These are phyloP conservation scores for Philantomba maxwellii DNA, from an alignment of 2,113 vertebrate genomes.

Conservation along the genomic window DNA sequence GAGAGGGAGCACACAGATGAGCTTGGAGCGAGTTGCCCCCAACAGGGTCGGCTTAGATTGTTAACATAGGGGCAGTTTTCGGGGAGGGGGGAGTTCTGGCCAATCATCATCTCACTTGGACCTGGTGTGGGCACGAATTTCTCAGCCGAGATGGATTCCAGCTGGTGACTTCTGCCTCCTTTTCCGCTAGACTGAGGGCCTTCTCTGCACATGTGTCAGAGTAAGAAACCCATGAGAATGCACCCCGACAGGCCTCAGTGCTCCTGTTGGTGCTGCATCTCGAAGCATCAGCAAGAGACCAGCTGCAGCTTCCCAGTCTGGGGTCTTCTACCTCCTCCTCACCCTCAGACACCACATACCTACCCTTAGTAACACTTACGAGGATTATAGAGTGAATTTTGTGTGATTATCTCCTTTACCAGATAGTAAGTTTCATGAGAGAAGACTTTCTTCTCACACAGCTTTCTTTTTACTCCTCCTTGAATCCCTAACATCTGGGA, in stretches of 20 bases:
- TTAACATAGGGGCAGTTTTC: neutral
- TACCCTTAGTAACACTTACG: neutral
- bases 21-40: neutral
- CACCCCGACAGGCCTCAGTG: neutral
- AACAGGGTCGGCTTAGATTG: neutral
- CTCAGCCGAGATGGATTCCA: neutral
- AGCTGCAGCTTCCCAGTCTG: neutral
- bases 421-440: neutral
- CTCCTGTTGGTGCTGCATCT: neutral
- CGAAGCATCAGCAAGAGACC: neutral
- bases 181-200: neutral
- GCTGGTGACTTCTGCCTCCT: neutral
- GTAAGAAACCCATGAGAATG: neutral
- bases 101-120: neutral
- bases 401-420: neutral
- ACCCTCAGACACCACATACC: neutral
- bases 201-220: neutral
- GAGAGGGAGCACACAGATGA: neutral
- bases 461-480: neutral
- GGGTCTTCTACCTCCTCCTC: neutral
- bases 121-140: neutral
- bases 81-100: neutral
- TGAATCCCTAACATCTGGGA: neutral
- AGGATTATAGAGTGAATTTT: neutral
- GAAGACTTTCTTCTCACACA: neutral